phyloP scores from a whole-genome alignment of 2,113 vertebrate genomes.

The Petrocephalus zakoni region DNA sequence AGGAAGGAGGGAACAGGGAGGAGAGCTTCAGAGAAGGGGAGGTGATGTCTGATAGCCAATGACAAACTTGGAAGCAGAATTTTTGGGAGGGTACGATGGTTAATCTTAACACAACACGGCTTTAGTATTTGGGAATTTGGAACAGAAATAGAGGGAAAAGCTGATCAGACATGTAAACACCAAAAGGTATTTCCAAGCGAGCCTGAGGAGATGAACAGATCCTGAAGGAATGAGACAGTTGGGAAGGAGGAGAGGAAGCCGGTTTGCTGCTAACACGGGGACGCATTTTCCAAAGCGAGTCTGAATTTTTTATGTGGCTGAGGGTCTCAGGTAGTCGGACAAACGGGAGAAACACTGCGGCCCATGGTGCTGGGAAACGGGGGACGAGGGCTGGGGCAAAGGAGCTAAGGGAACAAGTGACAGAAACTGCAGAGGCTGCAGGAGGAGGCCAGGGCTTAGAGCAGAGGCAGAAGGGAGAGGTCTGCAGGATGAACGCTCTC shows the following conservation, averaged over 20 bases:
- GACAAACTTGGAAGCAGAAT: neutral
- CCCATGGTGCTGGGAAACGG: constrained; percentile 19
- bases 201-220: neutral
- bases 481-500: constrained; percentile 52
- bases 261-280: neutral
- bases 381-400: neutral
- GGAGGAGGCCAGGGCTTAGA: neutral
- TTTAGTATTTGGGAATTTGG: constrained; percentile 6
- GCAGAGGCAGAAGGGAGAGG: neutral
- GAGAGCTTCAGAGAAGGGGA: constrained; percentile 1
- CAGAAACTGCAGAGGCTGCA: neutral
- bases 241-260: neutral
- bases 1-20: neutral
- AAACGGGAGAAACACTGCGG: constrained; percentile 10
- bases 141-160: neutral
- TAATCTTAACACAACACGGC: constrained; percentile 16
- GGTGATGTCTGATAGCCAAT: constrained; percentile 15
- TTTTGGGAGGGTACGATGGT: constrained; percentile 6
- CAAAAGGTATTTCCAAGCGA: neutral
- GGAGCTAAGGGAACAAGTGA: constrained; percentile 4
- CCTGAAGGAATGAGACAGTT: neutral
- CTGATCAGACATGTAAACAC: neutral
- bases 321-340: neutral
- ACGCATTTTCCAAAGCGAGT: neutral
- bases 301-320: constrained; percentile 13